Base-by-base conservation (phyloP, 2,888 invertebrate genomes). In the Drosophila merina region DNA sequence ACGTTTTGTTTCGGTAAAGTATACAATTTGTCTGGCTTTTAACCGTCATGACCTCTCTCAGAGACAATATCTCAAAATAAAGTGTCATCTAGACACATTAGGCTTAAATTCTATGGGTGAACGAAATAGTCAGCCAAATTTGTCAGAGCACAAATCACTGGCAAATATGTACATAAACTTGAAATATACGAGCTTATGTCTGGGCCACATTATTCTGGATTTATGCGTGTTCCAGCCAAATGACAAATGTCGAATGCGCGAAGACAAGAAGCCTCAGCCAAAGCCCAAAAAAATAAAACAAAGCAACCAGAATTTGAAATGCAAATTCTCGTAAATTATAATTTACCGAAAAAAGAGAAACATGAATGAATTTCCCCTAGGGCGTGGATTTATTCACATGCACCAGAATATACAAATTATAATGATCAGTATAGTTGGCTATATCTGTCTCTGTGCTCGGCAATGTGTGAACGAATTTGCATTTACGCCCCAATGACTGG, bases 241-340 rank as follows among this genome's bases (percentile, higher is more conserved):
- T 81, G 82, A 76, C 72, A 82, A 79, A 79, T 77, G 72, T 66
- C 72, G 74, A 72, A 69, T 66, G 62, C 76, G 68, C 75, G 73
- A 76, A 68, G 75, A 74, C 71, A 36, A 36, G 48, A 49, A 33
- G 14, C 14, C 14, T 14, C 0, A 20, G 20, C 20, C 20, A 1
- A 20, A 20, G 20, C 20, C 20, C 20, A 20, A 20, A 44, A 33
- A 54, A 28, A 57, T 49, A 44, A 54, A 20, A 36, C 55, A 54
- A 66, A 58, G 10, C 14, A 14, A 14, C 33, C 50, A 60, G 36
- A 52, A 85, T 85, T 85, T 85, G 74, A 74, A 85, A 82, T 85
- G 82, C 87, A 87, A 85, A 85, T 85, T 67, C 67, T 72, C 58
- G 82, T 85, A 87, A 85, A 87, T 85, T 87, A 75, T 85, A 87